phyloP scores from a whole-genome alignment of 2,113 vertebrate species.

The Corythoichthys intestinalis region DNA sequence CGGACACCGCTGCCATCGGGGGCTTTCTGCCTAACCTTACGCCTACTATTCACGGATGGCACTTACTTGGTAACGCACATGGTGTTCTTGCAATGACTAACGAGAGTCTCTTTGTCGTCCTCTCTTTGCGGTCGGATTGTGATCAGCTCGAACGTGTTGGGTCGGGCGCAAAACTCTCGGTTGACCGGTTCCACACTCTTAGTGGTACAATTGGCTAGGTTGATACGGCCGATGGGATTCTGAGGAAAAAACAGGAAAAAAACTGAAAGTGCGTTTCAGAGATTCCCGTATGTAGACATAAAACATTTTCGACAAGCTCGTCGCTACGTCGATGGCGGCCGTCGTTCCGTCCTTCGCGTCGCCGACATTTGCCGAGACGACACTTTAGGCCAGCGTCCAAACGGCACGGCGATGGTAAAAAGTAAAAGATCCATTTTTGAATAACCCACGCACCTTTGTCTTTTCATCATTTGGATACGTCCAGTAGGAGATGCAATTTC shows the following conservation, averaged over 20 bases:
- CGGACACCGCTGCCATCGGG: background rate
- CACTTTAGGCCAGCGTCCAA: too few relatives aligned
- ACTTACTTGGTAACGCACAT: constrained; percentile 96
- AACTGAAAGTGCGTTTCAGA: too few relatives aligned
- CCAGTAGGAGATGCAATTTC: constrained; percentile 95
- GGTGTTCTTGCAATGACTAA: constrained; percentile 88
- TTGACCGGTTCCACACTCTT: constrained; percentile 86
- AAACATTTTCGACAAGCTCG: too few relatives aligned
- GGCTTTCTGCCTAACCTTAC: background rate
- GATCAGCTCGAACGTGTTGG: constrained; percentile 92
- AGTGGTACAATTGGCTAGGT: constrained; percentile 89
- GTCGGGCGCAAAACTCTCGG: constrained; percentile 92
- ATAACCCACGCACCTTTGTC: constrained; percentile 73
- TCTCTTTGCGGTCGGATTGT: constrained; percentile 88
- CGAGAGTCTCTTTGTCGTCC: constrained; percentile 89
- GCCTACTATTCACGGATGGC: background rate
- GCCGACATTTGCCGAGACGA: too few relatives aligned
- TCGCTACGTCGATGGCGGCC: too few relatives aligned
- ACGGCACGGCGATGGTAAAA: too few relatives aligned
- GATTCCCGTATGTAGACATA: too few relatives aligned
- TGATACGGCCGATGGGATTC: constrained; percentile 88
- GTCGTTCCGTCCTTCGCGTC: too few relatives aligned
- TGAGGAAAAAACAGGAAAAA: constrained; percentile 25
- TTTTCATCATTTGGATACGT: constrained; percentile 96
- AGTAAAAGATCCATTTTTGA: too few relatives aligned